A percentile compares a stretch with the other conserved stretches of the same genome.
phyloP scores from a whole-genome alignment of 2,113 vertebrate genomes.

The Amazona guildingii region DNA sequence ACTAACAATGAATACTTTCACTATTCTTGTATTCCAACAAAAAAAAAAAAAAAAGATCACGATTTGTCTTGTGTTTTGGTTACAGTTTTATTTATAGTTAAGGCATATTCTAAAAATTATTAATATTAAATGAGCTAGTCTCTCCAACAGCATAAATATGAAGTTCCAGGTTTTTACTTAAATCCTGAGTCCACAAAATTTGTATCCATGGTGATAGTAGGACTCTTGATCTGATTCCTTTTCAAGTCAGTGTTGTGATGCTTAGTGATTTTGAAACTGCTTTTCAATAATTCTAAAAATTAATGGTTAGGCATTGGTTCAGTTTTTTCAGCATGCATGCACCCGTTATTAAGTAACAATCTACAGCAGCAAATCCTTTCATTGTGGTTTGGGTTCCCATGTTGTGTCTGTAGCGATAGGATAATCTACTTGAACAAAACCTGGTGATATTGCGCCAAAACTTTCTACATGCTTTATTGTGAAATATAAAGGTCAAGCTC shows the following conservation, averaged over 20 bases:
- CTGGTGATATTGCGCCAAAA: slow-evolving; percentile 11
- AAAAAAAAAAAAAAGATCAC: neutral
- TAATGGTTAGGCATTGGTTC: slow-evolving; percentile 5
- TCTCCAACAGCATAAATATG: neutral
- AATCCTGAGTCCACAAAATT: neutral
- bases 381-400: neutral
- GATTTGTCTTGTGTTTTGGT: neutral
- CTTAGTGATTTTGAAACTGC: slow-evolving; percentile 6
- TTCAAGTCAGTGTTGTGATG: slow-evolving; percentile 15
- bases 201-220: slow-evolving; percentile 42
- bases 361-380: neutral
- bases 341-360: neutral
- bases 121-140: neutral
- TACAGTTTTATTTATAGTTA: neutral
- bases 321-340: neutral
- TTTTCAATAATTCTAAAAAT: slow-evolving; percentile 3
- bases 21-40: neutral
- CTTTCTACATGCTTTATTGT: neutral
- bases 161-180: neutral
- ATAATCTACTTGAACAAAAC: neutral
- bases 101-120: neutral
- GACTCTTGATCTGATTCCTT: neutral
- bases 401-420: neutral
- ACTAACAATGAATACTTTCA: neutral
- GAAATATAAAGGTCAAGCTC: neutral